Evolutionary conservation across 2,797 vertebrate genomes (phyloP).

Genomic region (Oreochromis grahami): DNA sequence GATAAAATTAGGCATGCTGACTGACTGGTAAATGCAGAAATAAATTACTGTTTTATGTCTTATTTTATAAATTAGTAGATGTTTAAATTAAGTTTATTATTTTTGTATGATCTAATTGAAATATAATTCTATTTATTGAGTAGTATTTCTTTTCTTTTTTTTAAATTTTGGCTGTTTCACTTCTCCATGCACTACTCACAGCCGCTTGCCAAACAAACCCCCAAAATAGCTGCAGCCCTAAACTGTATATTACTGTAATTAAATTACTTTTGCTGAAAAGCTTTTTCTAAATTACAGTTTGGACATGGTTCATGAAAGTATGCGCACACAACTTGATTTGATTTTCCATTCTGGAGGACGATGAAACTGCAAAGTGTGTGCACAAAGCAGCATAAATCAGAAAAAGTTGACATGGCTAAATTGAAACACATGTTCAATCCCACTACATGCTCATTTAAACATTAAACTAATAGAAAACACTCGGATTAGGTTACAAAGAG

Average conservation of each 20-base stretch:
- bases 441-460: slow-evolving; percentile 22
- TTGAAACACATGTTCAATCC: slow-evolving; percentile 51
- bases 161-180: neutral
- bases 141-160: neutral
- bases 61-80: neutral
- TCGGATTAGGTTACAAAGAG: slow-evolving; percentile 15
- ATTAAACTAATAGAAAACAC: slow-evolving; percentile 46
- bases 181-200: neutral
- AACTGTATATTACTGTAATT: slow-evolving; percentile 3
- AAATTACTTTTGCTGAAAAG: slow-evolving; percentile 25
- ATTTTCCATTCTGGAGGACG: slow-evolving; percentile 13
- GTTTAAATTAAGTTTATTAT: neutral
- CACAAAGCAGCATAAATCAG: slow-evolving; percentile 41
- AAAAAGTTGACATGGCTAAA: slow-evolving; percentile 35
- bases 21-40: neutral
- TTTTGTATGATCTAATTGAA: accelerated
- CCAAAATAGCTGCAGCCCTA: neutral
- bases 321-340: slow-evolving; percentile 14
- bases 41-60: neutral
- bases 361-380: slow-evolving; percentile 12
- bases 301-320: neutral
- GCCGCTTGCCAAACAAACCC: neutral
- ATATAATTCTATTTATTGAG: neutral
- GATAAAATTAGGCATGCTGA: neutral
- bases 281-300: slow-evolving; percentile 32